These are phyloP conservation scores for Ceuthmochares aereus DNA, from an alignment of 2,113 vertebrate species.

Conservation along the genomic window DNA sequence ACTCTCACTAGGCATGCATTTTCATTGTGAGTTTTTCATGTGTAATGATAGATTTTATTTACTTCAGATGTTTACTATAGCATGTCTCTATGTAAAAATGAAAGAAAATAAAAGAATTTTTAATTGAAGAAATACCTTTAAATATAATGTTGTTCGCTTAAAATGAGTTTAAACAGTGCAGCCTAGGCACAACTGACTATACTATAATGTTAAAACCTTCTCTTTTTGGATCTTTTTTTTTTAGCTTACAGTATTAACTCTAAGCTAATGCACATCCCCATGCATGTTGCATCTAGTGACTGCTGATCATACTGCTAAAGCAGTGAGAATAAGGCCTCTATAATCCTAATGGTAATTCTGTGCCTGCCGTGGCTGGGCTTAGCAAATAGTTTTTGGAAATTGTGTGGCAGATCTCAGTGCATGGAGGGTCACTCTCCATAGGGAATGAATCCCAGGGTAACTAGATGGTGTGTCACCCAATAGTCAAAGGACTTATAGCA, in stretches of 20 bases:
- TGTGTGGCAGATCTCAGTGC: background rate
- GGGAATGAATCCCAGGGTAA: background rate
- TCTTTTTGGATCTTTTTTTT: background rate
- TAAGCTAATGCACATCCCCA: background rate
- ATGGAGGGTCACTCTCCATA: accelerated
- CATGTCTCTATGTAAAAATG: background rate
- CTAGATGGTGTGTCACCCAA: background rate
- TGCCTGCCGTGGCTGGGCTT: accelerated
- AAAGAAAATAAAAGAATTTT: background rate
- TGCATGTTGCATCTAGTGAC: background rate
- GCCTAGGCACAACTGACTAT: background rate
- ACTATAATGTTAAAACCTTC: background rate
- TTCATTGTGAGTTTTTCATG: background rate
- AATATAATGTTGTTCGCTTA: background rate
- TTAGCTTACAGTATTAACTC: background rate
- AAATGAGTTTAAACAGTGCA: background rate
- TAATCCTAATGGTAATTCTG: background rate
- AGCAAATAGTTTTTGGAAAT: background rate
- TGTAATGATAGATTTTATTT: background rate
- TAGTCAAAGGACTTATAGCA: background rate
- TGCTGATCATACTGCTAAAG: background rate
- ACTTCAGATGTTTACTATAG: background rate
- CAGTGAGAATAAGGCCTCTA: background rate
- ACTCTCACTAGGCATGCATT: background rate
- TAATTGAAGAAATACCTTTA: background rate